A percentile compares a stretch with the other conserved stretches of the same genome.
phyloP scores from a whole-genome alignment of 2,888 invertebrate genomes.

The Teinopalpus imperialis region DNA sequence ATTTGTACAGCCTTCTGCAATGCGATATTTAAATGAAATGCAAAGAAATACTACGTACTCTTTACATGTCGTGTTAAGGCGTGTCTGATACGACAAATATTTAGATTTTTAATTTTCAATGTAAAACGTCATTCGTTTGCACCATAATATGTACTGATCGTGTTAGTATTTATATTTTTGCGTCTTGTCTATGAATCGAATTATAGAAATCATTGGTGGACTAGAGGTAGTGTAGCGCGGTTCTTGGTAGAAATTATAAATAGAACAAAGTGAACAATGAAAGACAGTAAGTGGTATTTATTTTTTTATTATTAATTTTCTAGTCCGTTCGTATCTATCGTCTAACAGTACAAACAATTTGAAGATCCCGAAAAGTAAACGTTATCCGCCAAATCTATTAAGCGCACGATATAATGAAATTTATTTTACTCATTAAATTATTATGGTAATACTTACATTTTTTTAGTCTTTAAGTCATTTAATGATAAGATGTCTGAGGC shows the following conservation, averaged over 20 bases:
- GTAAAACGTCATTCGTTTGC: constrained; percentile 15
- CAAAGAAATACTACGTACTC: background rate
- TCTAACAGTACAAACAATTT: no score
- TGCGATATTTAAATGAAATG: background rate
- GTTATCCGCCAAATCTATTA: no score
- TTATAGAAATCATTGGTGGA: constrained; percentile 9
- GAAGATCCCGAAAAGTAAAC: no score
- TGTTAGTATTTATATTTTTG: constrained; percentile 15
- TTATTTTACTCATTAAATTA: no score
- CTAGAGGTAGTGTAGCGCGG: background rate
- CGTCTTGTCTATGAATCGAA: background rate
- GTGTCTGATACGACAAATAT: constrained; percentile 22
- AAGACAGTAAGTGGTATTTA: constrained; percentile 14
- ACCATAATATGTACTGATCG: constrained; percentile 1
- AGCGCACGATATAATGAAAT: no score
- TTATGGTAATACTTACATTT: no score
- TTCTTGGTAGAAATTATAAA: constrained; percentile 1
- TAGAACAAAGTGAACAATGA: constrained; percentile 5
- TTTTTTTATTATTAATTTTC: no score
- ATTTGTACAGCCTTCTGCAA: constrained; percentile 4
- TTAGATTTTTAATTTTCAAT: constrained; percentile 7
- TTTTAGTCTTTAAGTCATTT: no score
- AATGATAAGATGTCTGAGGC: no score
- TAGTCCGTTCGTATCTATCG: no score
- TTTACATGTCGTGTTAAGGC: constrained; percentile 8